Base-by-base conservation (phyloP, 2,888 invertebrate species). In the Agonum fuliginosum region DNA sequence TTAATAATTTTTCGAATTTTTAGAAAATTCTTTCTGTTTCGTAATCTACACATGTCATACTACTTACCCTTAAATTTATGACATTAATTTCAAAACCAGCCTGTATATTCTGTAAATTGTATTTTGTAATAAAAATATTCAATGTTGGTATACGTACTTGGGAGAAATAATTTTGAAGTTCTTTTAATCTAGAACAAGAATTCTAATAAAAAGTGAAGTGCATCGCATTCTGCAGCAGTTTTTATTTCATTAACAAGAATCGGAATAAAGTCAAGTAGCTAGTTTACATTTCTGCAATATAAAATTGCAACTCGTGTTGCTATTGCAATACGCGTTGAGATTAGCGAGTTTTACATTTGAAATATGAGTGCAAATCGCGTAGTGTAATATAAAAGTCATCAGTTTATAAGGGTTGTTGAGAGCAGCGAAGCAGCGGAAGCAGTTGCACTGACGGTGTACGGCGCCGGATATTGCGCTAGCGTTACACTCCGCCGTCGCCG, bases 401-500 rank as follows among this genome's bases (percentile, higher is more conserved):
- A 75, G 75, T 75, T 75, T 75, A 75, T 75, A 75, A 75, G 75
- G 75, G 75, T 67, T 75, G 75, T 67, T 75, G 75, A 75, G 67
- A 65, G 75, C 12, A 48, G 51, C 72, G 70, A 46, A n/a, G 70
- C 12, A 67, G 67, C 77, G 77, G 77, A 77, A 77, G 70, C 70
- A 58, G 77, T 70, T 67, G 75, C 69, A 69, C 17, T 17, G 69
- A 19, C 69, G 58, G 77, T 58, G 77, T 77, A 75, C 67, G 75
- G 70, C 58, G 58, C 70, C 76, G 76, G 76, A 76, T 76, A 76
- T 76, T 76, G 58, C 77, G 69, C 70, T 54, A 69, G 54, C 77
- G 54, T 77, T 37, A 58, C 75, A 75, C 75, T 75, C 20, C 10
- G 22, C 20, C 67, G 67, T 19, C 43, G 48, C 14, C 37, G 65